These are phyloP conservation scores for Botia almorhae DNA, from an alignment of 2,797 vertebrate species.

Conservation along the genomic window DNA sequence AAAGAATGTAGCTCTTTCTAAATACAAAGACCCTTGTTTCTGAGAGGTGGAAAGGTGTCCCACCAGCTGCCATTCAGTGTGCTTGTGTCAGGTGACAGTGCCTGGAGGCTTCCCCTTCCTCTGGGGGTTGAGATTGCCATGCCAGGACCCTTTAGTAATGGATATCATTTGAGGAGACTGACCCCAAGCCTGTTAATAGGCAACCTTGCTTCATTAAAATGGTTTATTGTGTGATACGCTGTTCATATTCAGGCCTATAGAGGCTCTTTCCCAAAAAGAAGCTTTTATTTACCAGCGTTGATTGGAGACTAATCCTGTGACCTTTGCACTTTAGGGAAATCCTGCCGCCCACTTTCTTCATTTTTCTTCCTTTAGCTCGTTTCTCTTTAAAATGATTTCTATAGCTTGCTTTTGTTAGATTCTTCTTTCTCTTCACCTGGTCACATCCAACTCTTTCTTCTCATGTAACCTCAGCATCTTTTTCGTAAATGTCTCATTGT, in stretches of 20 bases:
- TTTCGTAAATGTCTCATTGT: conserved; percentile 10
- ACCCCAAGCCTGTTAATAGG: conserved; percentile 82
- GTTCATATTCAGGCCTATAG: conserved; percentile 71
- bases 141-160: conserved; percentile 68
- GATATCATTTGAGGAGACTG: conserved; percentile 76
- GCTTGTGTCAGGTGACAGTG: conserved; percentile 73
- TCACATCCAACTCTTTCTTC: not conserved
- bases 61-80: conserved; percentile 35
- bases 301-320: conserved; percentile 54
- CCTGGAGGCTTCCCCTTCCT: conserved; percentile 59
- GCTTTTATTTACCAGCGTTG: conserved; percentile 62
- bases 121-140: conserved; percentile 64
- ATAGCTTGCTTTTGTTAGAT: conserved; percentile 12
- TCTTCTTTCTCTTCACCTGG: conserved; percentile 58
- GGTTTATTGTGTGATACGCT: conserved; percentile 74
- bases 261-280: conserved; percentile 57
- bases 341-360: too few relatives aligned
- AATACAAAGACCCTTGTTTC: conserved; percentile 48
- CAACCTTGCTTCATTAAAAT: conserved; percentile 74
- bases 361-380: not conserved
- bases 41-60: conserved; percentile 48
- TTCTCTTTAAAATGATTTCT: not conserved
- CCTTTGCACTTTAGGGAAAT: conserved; percentile 49
- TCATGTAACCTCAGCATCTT: not conserved
- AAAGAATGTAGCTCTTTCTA: not conserved